phyloP scores from a whole-genome alignment of 2,888 invertebrate species.

The Thalpophila matura region DNA sequence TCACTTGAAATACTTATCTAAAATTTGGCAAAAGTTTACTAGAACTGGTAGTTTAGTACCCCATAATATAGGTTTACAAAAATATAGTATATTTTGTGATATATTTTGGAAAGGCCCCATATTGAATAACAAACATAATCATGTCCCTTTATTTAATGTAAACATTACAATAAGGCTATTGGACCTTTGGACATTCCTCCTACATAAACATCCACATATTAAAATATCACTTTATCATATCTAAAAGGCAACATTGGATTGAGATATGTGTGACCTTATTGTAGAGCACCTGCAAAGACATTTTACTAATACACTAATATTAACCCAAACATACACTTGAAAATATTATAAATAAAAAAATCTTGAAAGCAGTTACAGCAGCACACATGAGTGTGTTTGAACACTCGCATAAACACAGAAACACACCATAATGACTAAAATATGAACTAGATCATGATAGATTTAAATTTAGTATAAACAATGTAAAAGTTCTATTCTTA shows the following conservation, averaged over 20 bases:
- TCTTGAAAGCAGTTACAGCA: slow-evolving; percentile 86
- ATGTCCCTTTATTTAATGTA: slow-evolving; percentile 82
- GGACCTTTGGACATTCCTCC: slow-evolving; percentile 85
- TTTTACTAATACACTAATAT: slow-evolving; percentile 80
- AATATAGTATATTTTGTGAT: slow-evolving; percentile 84
- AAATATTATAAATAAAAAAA: slow-evolving; percentile 81
- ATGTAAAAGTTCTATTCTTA: slow-evolving; percentile 73
- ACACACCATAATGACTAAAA: slow-evolving; percentile 90
- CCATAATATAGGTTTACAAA: slow-evolving; percentile 80
- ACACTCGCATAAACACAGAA: slow-evolving; percentile 86
- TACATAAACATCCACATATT: slow-evolving; percentile 78
- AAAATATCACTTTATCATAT: slow-evolving; percentile 88
- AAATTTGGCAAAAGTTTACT: slow-evolving; percentile 86
- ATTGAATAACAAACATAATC: slow-evolving; percentile 71
- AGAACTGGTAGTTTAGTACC: slow-evolving; percentile 78
- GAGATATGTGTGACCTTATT: slow-evolving; percentile 88
- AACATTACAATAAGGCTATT: slow-evolving; percentile 82
- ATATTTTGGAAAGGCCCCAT: slow-evolving; percentile 78
- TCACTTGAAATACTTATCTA: slow-evolving; percentile 86
- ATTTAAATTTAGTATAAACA: slow-evolving; percentile 86
- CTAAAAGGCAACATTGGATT: slow-evolving; percentile 90
- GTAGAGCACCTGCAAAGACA: slow-evolving; percentile 89
- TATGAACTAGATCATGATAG: slow-evolving; percentile 89
- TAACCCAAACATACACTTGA: slow-evolving; percentile 84
- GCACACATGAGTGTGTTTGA: slow-evolving; percentile 82